Evolutionary conservation across 2,797 vertebrate species (phyloP).

Genomic region (Helarctos malayanus): DNA sequence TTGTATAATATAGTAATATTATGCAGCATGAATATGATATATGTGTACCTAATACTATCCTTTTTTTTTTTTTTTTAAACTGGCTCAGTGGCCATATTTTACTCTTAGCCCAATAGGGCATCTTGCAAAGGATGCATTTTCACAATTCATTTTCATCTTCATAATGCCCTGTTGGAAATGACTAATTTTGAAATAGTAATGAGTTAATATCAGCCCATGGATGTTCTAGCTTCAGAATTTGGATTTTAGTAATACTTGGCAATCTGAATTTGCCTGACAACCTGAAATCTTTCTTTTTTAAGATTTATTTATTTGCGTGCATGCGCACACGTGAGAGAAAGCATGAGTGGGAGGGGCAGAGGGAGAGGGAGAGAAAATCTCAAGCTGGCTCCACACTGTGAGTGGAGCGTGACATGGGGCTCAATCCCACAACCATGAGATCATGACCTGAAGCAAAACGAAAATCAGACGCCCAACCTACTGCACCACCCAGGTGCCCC

Average conservation of each 20-base stretch:
- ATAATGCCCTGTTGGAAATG: background rate
- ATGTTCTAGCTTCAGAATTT: background rate
- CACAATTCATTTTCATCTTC: background rate
- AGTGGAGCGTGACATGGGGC: background rate
- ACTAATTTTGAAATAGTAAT: constrained; percentile 21
- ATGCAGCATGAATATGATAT: background rate
- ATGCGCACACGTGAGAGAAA: no score
- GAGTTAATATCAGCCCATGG: background rate
- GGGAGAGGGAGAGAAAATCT: background rate
- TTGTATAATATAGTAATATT: background rate
- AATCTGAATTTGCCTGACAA: background rate
- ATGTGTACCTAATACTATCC: background rate
- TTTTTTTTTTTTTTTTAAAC: background rate
- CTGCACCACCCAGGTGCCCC: background rate
- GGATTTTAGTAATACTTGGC: background rate
- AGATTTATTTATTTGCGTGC: background rate
- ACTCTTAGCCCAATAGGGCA: background rate
- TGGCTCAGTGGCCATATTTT: background rate
- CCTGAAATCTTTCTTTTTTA: background rate
- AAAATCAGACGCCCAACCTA: background rate
- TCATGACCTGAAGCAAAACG: background rate
- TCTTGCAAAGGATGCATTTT: background rate
- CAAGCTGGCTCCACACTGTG: background rate
- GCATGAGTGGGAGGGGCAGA: background rate
- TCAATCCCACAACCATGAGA: background rate